phyloP scores from a whole-genome alignment of 1,140 invertebrate species.

The Euborellia annulipes region DNA sequence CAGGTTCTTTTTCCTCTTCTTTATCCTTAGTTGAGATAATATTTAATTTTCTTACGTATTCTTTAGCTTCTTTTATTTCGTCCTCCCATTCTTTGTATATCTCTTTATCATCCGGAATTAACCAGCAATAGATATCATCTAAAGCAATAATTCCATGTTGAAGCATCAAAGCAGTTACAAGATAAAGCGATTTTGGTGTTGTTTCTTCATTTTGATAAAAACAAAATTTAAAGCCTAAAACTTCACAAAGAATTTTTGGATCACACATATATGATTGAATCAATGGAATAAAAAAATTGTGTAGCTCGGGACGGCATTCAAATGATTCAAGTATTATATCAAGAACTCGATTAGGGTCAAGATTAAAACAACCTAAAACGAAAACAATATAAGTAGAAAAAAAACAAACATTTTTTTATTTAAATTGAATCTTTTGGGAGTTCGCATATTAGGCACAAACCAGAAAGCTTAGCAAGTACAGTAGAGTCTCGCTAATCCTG shows the following conservation, averaged over 20 bases:
- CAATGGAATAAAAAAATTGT: slow-evolving; percentile 61
- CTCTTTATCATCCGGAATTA: slow-evolving; percentile 66
- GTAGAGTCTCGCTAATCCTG: too few relatives aligned
- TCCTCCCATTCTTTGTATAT: slow-evolving; percentile 71
- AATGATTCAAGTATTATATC: slow-evolving; percentile 95
- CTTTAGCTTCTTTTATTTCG: slow-evolving; percentile 67
- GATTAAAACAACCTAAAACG: slow-evolving; percentile 85
- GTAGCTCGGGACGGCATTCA: slow-evolving; percentile 58
- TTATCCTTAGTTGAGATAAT: slow-evolving; percentile 72
- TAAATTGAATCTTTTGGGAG: too few relatives aligned
- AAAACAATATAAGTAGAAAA: slow-evolving; percentile 12
- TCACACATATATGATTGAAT: slow-evolving; percentile 76
- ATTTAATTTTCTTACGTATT: slow-evolving; percentile 72
- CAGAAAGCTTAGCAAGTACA: too few relatives aligned
- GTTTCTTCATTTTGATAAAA: slow-evolving; percentile 48
- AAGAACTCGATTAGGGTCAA: slow-evolving; percentile 95
- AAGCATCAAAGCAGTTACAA: slow-evolving; percentile 74
- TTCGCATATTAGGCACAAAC: too few relatives aligned
- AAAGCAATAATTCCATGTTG: slow-evolving; percentile 74
- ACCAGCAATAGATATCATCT: slow-evolving; percentile 80
- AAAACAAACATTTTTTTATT: slow-evolving; percentile 5
- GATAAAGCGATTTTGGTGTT: slow-evolving; percentile 71
- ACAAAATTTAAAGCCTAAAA: slow-evolving; percentile 88
- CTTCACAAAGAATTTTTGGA: slow-evolving; percentile 71
- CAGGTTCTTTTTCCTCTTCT: slow-evolving; percentile 44